A percentile compares a stretch with the other conserved stretches of the same genome.
These are phyloP conservation scores for Camelus dromedarius DNA, from an alignment of 2,113 vertebrate genomes.

Conservation along the genomic window DNA sequence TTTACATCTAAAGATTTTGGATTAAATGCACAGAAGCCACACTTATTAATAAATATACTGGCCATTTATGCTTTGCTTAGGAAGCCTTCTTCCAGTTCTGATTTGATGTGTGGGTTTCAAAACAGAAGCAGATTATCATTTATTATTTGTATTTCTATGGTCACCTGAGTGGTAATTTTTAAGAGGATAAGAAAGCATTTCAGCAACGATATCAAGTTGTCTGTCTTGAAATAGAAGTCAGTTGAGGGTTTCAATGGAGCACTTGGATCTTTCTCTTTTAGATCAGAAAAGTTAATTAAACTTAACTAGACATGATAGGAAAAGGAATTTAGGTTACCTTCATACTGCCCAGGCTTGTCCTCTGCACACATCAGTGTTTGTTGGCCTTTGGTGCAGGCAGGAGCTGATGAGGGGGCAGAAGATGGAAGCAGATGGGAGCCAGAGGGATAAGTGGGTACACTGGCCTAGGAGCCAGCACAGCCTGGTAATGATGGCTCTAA, in stretches of 20 bases:
- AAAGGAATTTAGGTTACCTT: not conserved
- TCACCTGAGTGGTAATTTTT: not conserved
- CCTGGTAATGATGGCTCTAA: not conserved
- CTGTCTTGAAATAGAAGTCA: not conserved
- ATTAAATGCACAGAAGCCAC: not conserved
- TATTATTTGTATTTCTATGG: not conserved
- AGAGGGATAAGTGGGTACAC: not conserved
- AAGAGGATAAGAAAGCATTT: not conserved
- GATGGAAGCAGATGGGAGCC: not conserved
- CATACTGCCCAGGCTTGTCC: not conserved
- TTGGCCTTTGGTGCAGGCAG: not conserved
- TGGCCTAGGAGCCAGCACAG: not conserved
- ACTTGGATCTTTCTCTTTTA: not conserved
- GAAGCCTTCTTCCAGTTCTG: not conserved
- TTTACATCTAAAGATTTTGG: not conserved
- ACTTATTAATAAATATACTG: not conserved
- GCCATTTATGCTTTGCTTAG: not conserved
- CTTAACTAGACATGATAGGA: slow-evolving; percentile 33
- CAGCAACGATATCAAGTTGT: not conserved
- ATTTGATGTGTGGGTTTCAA: not conserved
- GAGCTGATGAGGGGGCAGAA: not conserved
- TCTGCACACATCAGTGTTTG: not conserved
- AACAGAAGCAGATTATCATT: not conserved
- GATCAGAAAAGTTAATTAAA: not conserved
- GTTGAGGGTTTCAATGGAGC: not conserved